Evolutionary conservation across 2,888 invertebrate species (phyloP).

Genomic region (Mythimna loreyi): DNA sequence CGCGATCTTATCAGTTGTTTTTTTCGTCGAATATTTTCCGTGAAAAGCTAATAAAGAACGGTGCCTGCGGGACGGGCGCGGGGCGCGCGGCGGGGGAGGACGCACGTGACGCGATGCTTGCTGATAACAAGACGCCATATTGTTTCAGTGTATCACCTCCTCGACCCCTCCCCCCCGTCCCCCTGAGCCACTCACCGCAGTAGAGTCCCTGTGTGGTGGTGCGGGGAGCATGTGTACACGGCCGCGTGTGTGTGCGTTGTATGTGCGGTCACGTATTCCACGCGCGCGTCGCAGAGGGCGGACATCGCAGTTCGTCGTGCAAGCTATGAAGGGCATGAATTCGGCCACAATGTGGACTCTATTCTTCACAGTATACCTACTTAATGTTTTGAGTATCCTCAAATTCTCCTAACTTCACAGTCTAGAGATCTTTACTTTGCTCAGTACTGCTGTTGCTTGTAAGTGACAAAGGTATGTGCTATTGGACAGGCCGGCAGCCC

Average conservation of each 20-base stretch:
- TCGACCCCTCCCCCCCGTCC: slow-evolving; percentile 30
- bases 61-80: slow-evolving; percentile 56
- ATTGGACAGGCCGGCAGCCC: too few species aligned
- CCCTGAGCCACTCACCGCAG: slow-evolving; percentile 55
- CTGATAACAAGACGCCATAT: slow-evolving; percentile 86
- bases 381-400: too few species aligned
- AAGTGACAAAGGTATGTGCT: background rate
- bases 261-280: slow-evolving; percentile 57
- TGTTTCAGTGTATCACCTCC: slow-evolving; percentile 76
- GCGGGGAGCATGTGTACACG: slow-evolving; percentile 27
- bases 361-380: background rate
- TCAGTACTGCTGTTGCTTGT: background rate
- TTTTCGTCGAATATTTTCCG: slow-evolving; percentile 87
- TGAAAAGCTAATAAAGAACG: slow-evolving; percentile 83
- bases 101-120: slow-evolving; percentile 78
- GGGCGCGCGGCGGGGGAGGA: slow-evolving; percentile 54
- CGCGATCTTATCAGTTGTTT: slow-evolving; percentile 88
- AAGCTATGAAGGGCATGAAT: slow-evolving; percentile 18
- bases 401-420: too few species aligned
- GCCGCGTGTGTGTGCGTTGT: slow-evolving; percentile 44
- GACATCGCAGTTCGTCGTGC: background rate
- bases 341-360: background rate
- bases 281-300: slow-evolving; percentile 12
- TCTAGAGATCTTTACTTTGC: background rate
- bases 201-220: slow-evolving; percentile 53